These are phyloP conservation scores for Nannobrachium achirus DNA, from an alignment of 2,113 vertebrate genomes.

Conservation along the genomic window DNA sequence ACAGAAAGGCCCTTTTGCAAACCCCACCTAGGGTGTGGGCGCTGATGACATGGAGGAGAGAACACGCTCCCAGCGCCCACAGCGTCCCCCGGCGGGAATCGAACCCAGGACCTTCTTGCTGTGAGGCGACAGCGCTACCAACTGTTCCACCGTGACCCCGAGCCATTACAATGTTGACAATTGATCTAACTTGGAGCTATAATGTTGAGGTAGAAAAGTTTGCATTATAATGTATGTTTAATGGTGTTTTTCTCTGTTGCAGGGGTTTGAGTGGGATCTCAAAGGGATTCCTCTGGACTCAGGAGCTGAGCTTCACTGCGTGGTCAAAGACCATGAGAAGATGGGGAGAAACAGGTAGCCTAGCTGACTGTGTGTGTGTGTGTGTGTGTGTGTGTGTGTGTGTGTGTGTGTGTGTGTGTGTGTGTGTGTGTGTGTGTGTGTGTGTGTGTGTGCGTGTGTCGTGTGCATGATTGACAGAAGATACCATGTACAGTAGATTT, in stretches of 20 bases:
- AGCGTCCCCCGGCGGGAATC: no score
- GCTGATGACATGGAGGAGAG: no score
- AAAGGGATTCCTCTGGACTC: constrained; percentile 91
- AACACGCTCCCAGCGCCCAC: no score
- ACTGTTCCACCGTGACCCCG: no score
- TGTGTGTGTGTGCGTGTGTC: not conserved
- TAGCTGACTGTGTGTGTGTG: not conserved
- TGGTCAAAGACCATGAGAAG: constrained; percentile 96
- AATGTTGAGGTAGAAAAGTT: no score
- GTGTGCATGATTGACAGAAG: not conserved
- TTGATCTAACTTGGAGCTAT: no score
- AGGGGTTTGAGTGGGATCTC: constrained; percentile 98
- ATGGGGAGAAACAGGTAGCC: constrained; percentile 94
- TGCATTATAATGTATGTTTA: not conserved
- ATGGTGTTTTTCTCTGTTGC: constrained; percentile 1
- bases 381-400: not conserved
- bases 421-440: not conserved
- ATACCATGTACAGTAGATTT: not conserved
- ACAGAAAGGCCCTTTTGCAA: no score
- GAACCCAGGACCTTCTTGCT: no score
- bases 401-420: not conserved
- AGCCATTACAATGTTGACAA: no score
- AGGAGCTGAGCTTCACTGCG: constrained; percentile 86
- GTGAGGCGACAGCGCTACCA: no score
- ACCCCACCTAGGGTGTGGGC: no score